A percentile compares a stretch with the other conserved stretches of the same genome.
Conservation (phyloP, 2,888 invertebrate genomes). For the Flexamia atlantica region DNA sequence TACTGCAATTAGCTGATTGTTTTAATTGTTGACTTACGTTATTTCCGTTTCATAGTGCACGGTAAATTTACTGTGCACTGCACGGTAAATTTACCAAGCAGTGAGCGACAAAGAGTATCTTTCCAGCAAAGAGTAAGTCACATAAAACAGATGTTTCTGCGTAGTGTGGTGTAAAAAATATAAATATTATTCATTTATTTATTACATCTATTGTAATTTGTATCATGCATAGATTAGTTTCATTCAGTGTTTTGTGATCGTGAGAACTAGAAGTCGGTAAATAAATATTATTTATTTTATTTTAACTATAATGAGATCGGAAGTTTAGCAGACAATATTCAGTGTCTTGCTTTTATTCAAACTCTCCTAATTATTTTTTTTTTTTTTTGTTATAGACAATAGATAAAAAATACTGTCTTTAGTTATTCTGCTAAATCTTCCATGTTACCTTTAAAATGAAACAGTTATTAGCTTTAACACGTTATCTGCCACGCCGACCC, state of each 20-base stretch:
- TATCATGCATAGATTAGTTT: conserved; percentile 57
- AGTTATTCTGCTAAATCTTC: not conserved
- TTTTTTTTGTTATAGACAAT: not conserved
- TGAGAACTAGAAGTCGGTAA: conserved; percentile 26
- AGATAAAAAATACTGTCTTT: not conserved
- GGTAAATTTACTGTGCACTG: too few relatives aligned
- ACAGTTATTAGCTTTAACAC: too few relatives aligned
- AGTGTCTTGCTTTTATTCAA: not conserved
- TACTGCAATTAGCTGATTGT: too few relatives aligned
- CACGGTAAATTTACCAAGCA: too few relatives aligned
- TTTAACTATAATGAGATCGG: not conserved
- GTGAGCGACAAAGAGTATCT: too few relatives aligned
- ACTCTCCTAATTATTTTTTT: not conserved
- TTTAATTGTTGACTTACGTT: too few relatives aligned
- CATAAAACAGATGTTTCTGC: too few relatives aligned
- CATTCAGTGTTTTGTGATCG: conserved; percentile 50
- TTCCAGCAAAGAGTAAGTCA: too few relatives aligned
- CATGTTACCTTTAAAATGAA: not conserved
- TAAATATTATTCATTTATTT: conserved; percentile 41
- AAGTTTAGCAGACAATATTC: not conserved
- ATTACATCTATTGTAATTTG: conserved; percentile 22
- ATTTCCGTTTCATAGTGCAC: too few relatives aligned
- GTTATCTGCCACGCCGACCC: too few relatives aligned
- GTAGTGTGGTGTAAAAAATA: too few relatives aligned
- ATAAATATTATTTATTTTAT: not conserved